Base-by-base conservation (phyloP, 2,797 vertebrate genomes). In the Dallia pectoralis region DNA sequence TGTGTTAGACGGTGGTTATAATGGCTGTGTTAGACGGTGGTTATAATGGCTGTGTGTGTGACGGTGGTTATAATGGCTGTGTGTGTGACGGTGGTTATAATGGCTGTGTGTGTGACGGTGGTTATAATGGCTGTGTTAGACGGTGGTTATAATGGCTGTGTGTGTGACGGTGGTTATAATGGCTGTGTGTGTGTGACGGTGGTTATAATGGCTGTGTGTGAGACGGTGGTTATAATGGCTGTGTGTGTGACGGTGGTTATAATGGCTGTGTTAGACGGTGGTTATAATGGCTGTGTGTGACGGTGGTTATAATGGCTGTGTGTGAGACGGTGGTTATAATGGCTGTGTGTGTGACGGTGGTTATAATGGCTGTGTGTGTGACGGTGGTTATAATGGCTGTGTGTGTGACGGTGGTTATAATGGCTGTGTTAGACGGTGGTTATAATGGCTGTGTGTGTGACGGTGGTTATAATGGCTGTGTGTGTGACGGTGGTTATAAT, bases 381-480 rank as follows among this genome's bases (percentile, higher is more conserved):
- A 67, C 36, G 47, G 65, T 47, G 40, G 40, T 44, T 44, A 6
- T 44, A 44, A 44, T 44, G 40, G 11, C 4, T 2, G 40, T 14
- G 40, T 44, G n/a, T n/a, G n/a, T n/a, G n/a, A n/a, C n/a, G n/a
- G n/a, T n/a, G n/a, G n/a, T n/a, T n/a, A n/a, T n/a, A n/a, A n/a
- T n/a, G n/a, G n/a, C n/a, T 44, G 61, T 63, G 65, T 18, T n/a
- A 67, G 65, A 67, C 36, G 47, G 65, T 47, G 40, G 40, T 44
- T 44, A 6, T 44, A 44, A 44, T 44, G 40, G 11, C 4, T 2
- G 40, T 14, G 40, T 44, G 11, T n/a, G n/a, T n/a, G n/a, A n/a
- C n/a, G n/a, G n/a, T n/a, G n/a, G n/a, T n/a, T n/a, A n/a, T n/a
- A n/a, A n/a, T 59, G 48, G 11, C n/a, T 40, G 65, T 27, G 61